Evolutionary conservation across 2,797 vertebrate species (phyloP), one percentile per base, ranked within the genome.

Genomic region (Ctenochaetus hawaiiensis): DNA sequence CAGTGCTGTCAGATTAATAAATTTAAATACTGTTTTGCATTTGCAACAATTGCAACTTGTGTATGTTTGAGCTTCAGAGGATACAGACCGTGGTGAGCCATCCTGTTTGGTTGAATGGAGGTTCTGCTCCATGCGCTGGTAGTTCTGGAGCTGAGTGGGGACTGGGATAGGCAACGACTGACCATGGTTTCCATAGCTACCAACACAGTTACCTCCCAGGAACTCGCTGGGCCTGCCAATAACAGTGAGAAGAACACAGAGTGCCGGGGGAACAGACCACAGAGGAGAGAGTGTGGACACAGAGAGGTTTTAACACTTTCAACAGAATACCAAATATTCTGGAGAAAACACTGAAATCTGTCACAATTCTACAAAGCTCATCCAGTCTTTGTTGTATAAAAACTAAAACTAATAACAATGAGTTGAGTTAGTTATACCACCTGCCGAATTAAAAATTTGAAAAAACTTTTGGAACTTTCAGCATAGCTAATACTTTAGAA

Each of bases 71-170:
- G 45, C 70, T 20, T 60, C 26, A 30, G 18, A 45, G 22, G 49
- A 49, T 16, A 91, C 96, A 90, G 30, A 99, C 98, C 96, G 89
- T 17, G 96, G 96, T 2, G 95, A 97, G 75, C 89, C 23, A 48
- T 93, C 95, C 1, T 94, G 97, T 54, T 92, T 92, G 43, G 96
- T 94, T 0, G 95, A 95, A 68, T 96, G 95, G 43, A 99, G 95
- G 86, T 98, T 98, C 93, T 98, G 97, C 91, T 99, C 98, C 2
- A 99, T 96, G 72, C 98, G 97, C 58, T 96, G 96, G 94, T 97
- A 99, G 93, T 99, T 99, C 61, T 97, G 97, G 66, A 99, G 95
- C 84, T 99, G 98, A 0, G 96, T 96, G 54, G 98, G 98, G 37
- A 99, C 98, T 0, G 98, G 98, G 87, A 99, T 99, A 79, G 98